Evolutionary conservation across 2,888 invertebrate genomes (phyloP).

Genomic region (Drosophila meridionalis): DNA sequence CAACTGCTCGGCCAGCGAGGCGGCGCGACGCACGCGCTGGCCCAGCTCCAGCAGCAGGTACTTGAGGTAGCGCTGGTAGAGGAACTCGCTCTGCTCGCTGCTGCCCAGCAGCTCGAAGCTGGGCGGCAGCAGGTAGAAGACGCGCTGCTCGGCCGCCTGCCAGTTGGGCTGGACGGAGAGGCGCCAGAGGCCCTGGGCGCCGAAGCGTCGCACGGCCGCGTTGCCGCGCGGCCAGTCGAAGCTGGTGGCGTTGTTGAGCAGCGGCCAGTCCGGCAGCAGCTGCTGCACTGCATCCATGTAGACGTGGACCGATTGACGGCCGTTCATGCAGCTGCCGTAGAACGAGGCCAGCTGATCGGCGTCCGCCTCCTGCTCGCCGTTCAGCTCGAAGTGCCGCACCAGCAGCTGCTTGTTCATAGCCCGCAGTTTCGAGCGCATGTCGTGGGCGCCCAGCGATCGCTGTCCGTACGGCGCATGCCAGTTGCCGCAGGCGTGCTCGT

Average conservation of each 20-base stretch:
- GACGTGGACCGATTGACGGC: slow-evolving; percentile 52
- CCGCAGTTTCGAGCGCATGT: slow-evolving; percentile 64
- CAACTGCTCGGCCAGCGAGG: slow-evolving; percentile 68
- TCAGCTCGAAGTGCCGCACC: slow-evolving; percentile 61
- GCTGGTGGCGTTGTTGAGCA: slow-evolving; percentile 54
- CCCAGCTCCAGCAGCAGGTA: slow-evolving; percentile 77
- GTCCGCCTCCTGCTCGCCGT: not conserved
- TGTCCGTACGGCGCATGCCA: slow-evolving; percentile 86
- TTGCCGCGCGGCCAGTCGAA: slow-evolving; percentile 75
- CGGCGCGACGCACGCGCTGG: slow-evolving; percentile 74
- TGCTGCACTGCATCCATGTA: slow-evolving; percentile 65
- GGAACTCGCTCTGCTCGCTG: slow-evolving; percentile 60
- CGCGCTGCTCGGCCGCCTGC: slow-evolving; percentile 76
- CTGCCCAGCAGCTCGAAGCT: slow-evolving; percentile 66
- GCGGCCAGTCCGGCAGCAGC: slow-evolving; percentile 68
- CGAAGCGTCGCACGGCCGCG: slow-evolving; percentile 77
- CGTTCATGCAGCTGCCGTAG: slow-evolving; percentile 69
- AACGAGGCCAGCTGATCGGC: slow-evolving; percentile 46
- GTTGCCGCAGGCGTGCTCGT: slow-evolving; percentile 93
- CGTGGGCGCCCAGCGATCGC: slow-evolving; percentile 66
- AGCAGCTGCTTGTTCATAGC: slow-evolving; percentile 71
- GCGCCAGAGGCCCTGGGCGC: slow-evolving; percentile 74
- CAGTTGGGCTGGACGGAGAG: slow-evolving; percentile 80
- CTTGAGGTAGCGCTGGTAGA: slow-evolving; percentile 80
- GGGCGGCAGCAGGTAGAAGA: slow-evolving; percentile 78